Percentiles rank a stretch among this genome's conserved stretches.
Evolutionary conservation across 2,888 invertebrate species (phyloP).

Genomic region (Anticlea derivata): DNA sequence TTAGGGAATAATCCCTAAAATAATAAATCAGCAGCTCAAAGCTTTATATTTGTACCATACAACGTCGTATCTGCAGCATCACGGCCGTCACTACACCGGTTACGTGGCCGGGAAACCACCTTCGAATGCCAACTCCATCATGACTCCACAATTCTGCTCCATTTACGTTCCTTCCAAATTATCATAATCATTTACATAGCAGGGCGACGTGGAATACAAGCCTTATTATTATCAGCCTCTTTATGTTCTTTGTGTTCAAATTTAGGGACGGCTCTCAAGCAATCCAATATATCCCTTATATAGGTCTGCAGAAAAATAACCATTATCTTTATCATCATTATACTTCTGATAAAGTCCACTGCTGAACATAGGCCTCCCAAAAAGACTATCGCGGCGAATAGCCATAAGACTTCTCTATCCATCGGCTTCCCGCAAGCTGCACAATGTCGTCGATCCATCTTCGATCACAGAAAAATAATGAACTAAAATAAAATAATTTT

Average conservation of each 20-base stretch:
- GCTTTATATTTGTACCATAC: conserved; percentile 35
- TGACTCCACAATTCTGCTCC: conserved; percentile 76
- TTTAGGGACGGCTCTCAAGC: conserved; percentile 50
- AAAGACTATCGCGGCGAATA: no score
- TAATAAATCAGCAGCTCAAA: no score
- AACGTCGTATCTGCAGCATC: conserved; percentile 62
- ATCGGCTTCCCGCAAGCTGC: no score
- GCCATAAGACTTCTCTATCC: no score
- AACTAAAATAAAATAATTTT: no score
- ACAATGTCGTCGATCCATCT: no score
- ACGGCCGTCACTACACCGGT: conserved; percentile 60
- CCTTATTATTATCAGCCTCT: conserved; percentile 74
- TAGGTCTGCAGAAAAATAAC: no score
- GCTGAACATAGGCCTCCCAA: no score
- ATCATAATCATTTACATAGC: conserved; percentile 80
- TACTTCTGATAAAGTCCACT: no score
- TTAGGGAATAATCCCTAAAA: no score
- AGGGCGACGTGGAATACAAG: conserved; percentile 63
- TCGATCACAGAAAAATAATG: no score
- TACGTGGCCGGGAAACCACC: conserved; percentile 56
- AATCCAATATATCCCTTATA: neutral
- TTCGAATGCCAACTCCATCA: conserved; percentile 61
- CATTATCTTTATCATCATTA: no score
- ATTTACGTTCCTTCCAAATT: conserved; percentile 76
- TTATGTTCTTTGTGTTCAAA: conserved; percentile 80